These are phyloP conservation scores for Caenorhabditis sinica DNA, from an alignment of 2,888 invertebrate species.

Conservation along the genomic window DNA sequence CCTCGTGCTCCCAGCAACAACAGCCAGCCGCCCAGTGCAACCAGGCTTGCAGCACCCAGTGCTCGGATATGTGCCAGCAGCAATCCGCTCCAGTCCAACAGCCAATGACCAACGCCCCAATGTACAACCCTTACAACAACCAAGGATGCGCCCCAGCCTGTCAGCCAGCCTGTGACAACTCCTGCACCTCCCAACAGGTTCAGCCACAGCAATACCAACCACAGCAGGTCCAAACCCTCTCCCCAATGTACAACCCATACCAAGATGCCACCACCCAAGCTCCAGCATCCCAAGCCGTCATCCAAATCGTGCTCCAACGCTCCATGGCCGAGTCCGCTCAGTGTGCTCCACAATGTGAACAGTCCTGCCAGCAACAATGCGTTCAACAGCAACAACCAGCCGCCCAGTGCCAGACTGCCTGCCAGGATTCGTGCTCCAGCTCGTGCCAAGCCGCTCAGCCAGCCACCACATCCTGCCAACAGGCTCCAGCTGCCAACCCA, in stretches of 20 bases:
- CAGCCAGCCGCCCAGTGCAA: constrained; percentile 68
- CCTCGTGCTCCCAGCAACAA: constrained; percentile 69
- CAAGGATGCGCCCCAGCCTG: constrained; percentile 53
- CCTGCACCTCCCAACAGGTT: too few relatives aligned
- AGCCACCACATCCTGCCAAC: constrained; percentile 68
- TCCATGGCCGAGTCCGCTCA: constrained; percentile 69
- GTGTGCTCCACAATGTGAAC: constrained; percentile 73
- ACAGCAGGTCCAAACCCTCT: constrained; percentile 19
- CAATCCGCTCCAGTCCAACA: constrained; percentile 57
- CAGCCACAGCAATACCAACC: constrained; percentile 45
- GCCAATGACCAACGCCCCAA: constrained; percentile 27
- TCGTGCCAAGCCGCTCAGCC: constrained; percentile 70
- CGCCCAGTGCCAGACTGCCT: constrained; percentile 69
- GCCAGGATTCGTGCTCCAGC: constrained; percentile 68
- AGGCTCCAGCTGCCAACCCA: constrained; percentile 32
- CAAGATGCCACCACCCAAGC: constrained; percentile 33
- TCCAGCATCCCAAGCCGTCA: constrained; percentile 32
- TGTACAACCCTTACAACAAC: constrained; percentile 59
- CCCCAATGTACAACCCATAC: constrained; percentile 62
- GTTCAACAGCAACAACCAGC: constrained; percentile 72
- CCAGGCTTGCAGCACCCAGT: constrained; percentile 65
- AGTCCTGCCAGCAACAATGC: constrained; percentile 71
- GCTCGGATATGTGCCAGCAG: constrained; percentile 64
- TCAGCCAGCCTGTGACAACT: constrained; percentile 66
- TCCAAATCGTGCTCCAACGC: constrained; percentile 68